Evolutionary conservation across 2,797 vertebrate genomes (phyloP).

Genomic region (Acestrorhynchus altus): DNA sequence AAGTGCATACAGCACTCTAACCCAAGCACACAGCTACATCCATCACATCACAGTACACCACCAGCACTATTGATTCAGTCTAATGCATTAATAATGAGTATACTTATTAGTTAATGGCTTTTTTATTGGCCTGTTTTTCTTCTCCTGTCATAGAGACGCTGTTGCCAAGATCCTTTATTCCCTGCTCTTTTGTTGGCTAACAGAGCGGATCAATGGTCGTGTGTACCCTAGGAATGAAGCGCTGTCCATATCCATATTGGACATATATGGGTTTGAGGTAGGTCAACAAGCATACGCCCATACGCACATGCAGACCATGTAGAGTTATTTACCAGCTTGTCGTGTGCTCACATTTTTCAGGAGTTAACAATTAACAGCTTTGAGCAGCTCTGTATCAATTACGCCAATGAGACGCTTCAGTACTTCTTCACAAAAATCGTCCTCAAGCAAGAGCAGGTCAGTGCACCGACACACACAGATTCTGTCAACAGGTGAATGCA

Average conservation of each 20-base stretch:
- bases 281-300: background rate
- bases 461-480: background rate
- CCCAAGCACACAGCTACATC: background rate
- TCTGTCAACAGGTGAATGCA: background rate
- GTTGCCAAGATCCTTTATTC: constrained; percentile 97
- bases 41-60: too few relatives aligned
- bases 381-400: constrained; percentile 97
- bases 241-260: constrained; percentile 90
- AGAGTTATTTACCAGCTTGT: background rate
- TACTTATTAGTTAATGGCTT: constrained; percentile 5
- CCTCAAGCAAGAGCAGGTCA: constrained; percentile 95
- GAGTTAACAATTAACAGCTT: constrained; percentile 95
- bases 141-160: constrained; percentile 76
- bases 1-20: background rate
- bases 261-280: constrained; percentile 98
- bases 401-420: constrained; percentile 93
- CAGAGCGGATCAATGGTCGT: constrained; percentile 88
- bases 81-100: background rate
- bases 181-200: constrained; percentile 94
- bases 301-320: background rate
- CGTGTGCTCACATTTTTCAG: constrained; percentile 66
- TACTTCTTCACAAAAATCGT: constrained; percentile 92
- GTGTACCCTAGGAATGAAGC: constrained; percentile 89
- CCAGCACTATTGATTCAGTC: background rate
- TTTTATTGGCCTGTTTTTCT: constrained; percentile 60